Conservation (phyloP, 92 coral and sea anemone species). For the Parazoanthus darwini region DNA sequence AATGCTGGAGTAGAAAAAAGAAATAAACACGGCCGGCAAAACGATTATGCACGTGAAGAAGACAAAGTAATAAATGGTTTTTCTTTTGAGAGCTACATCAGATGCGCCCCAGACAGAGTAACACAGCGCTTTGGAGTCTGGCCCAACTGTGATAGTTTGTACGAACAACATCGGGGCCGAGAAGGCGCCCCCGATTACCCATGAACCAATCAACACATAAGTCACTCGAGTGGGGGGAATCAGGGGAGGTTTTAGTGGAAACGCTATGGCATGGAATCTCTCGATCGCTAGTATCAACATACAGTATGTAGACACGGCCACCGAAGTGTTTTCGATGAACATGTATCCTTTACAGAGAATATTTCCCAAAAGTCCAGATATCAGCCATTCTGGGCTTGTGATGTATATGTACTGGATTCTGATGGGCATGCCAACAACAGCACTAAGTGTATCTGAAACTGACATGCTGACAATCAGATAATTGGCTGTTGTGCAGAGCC, state of each 20-base stretch:
- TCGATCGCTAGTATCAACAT: not conserved
- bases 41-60: not conserved
- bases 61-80: not conserved
- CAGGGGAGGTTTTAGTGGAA: not conserved
- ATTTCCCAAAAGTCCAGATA: not conserved
- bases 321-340: constrained; percentile 9
- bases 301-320: not conserved
- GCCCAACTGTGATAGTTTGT: not conserved
- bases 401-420: constrained; percentile 5
- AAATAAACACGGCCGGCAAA: not conserved
- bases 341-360: constrained; percentile 6
- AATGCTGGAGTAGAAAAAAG: not conserved
- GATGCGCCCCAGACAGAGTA: not conserved
- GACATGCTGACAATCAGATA: constrained; percentile 3
- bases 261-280: constrained; percentile 3
- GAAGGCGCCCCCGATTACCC: not conserved
- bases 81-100: not conserved
- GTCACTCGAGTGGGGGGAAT: not conserved
- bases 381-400: not conserved
- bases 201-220: not conserved
- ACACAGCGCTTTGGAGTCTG: not conserved
- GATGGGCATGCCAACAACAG: not conserved
- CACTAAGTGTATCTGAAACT: not conserved
- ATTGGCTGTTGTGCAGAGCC: not conserved
- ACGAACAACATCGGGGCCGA: not conserved